These are phyloP conservation scores for Galendromus occidentalis DNA, from an alignment of 1,140 invertebrate genomes.

Conservation along the genomic window DNA sequence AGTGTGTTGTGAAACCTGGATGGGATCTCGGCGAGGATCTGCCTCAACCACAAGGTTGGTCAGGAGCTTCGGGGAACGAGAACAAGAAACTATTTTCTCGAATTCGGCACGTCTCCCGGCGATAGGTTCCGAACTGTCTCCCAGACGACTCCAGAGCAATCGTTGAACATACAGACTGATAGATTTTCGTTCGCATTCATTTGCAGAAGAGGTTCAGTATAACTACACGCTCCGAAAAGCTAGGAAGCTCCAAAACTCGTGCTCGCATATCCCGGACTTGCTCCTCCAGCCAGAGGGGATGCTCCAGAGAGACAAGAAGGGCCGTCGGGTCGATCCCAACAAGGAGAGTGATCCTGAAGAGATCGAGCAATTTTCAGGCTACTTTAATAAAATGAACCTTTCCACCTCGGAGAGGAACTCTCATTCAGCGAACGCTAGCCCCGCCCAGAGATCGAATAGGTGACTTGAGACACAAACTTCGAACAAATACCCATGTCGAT, in stretches of 20 bases:
- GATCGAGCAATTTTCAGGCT: conserved; percentile 6
- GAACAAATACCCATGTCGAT: too few species aligned
- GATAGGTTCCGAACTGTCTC: background rate
- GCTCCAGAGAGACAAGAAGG: conserved; percentile 2
- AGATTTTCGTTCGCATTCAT: too few species aligned
- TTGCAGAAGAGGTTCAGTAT: conserved; percentile 13
- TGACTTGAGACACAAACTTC: too few species aligned
- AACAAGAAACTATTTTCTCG: too few species aligned
- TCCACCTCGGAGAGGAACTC: background rate
- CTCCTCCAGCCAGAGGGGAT: conserved; percentile 12
- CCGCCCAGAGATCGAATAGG: background rate
- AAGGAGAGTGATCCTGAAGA: conserved; percentile 1
- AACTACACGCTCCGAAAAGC: conserved; percentile 16
- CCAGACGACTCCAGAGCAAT: background rate
- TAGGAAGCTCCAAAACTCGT: conserved; percentile 12
- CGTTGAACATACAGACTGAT: background rate
- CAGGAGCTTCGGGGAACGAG: background rate
- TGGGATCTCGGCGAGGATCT: conserved; percentile 15
- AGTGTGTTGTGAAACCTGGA: conserved; percentile 54
- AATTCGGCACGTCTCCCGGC: too few species aligned
- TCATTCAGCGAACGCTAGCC: background rate
- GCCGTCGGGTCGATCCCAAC: background rate
- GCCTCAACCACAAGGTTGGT: background rate
- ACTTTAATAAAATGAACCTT: conserved; percentile 8
- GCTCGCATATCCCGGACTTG: conserved; percentile 12